Base-by-base conservation (phyloP, 1,140 invertebrate genomes). In the Conus betulinus region DNA sequence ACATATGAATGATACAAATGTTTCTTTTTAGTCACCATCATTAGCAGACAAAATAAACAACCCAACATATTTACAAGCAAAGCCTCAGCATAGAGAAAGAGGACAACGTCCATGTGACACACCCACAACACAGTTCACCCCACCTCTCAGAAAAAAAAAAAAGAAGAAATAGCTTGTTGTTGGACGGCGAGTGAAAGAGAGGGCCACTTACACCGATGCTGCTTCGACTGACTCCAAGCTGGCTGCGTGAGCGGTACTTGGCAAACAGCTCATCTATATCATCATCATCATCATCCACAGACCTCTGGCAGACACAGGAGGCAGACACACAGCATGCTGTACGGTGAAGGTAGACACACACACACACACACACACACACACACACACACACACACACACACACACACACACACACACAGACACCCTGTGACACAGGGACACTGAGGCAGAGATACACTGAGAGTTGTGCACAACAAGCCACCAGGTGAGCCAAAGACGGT, bases 261-360 rank as follows among this genome's bases (percentile, higher is more conserved):
- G 90, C 90, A 57, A 93, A 91, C 60, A 93, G 63, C 25, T 90
- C 88, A 88, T 93, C 92, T 67, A 93, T 93, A 88, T 93, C 88
- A 81, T 89, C 90, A 86, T 93, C 91, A 86, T 93, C 91, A 20
- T 93, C 92, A 52, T 81, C 88, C 63, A 57, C 39, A n/a, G 84
- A 85, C 60, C 60, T 85, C 84, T 85, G 84, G 27, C 17, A 25
- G 57, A 57, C 51, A 84, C 57, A 79, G 23, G 13, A 27, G 7
- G 23, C 82, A 84, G 23, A 52, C 53, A 51, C 79, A 20, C 39
- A 52, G 25, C 51, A 79, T 39, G 76, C 11, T 79, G 76, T 25
- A 39, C 10, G 25, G 51, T 79, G 25, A 2, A 79, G 51, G 76
- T 25, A 51, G 25, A 82, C 53, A 55, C 79, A 82, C 53, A 82